Evolutionary conservation across 2,888 invertebrate species (phyloP).

Genomic region (Chromoteleia sp.): DNA sequence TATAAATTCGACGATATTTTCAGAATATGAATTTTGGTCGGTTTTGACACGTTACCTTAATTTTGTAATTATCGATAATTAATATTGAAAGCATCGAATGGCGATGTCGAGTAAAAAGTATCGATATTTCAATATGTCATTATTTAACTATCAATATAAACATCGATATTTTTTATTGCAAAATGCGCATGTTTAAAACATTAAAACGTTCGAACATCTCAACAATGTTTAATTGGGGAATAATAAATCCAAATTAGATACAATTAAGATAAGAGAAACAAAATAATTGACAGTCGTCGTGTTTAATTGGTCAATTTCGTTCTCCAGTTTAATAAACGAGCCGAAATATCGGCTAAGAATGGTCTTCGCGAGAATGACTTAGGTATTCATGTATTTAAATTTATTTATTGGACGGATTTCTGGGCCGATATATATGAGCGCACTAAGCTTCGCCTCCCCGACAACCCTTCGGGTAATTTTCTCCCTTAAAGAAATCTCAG

Average conservation of each 20-base stretch:
- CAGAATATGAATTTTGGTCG: too few species aligned
- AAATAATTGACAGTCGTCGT: constrained; percentile 17
- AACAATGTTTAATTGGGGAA: neutral
- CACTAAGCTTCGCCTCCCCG: constrained; percentile 54
- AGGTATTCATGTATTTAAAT: constrained; percentile 84
- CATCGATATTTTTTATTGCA: too few species aligned
- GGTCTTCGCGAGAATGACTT: constrained; percentile 63
- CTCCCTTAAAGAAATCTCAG: constrained; percentile 83
- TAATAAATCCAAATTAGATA: neutral
- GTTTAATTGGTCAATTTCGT: constrained; percentile 23
- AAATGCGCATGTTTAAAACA: too few species aligned
- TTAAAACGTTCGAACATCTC: neutral
- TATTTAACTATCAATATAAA: too few species aligned
- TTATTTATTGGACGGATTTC: constrained; percentile 84
- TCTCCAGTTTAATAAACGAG: constrained; percentile 18
- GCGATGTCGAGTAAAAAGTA: too few species aligned
- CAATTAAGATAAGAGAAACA: neutral
- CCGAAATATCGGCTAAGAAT: constrained; percentile 21
- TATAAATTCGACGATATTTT: too few species aligned
- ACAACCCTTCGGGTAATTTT: constrained; percentile 79
- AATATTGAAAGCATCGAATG: too few species aligned
- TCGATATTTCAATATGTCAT: too few species aligned
- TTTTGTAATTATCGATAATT: too few species aligned
- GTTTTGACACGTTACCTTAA: too few species aligned
- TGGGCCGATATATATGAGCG: constrained; percentile 70